Evolutionary conservation across 1,140 invertebrate genomes (phyloP).

Genomic region (Megalonaias nervosa): DNA sequence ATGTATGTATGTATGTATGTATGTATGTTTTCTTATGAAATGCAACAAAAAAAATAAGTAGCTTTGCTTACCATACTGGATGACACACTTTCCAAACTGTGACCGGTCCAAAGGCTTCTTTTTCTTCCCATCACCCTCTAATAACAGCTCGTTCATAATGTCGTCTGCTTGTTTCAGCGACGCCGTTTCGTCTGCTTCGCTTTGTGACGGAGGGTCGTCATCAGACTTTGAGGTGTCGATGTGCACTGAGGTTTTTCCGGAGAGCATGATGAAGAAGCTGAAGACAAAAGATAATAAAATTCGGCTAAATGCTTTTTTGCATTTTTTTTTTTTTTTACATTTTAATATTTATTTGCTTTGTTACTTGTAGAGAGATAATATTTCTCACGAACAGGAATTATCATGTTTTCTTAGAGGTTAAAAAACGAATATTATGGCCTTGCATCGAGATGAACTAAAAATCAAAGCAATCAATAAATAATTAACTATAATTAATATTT

Average conservation of each 20-base stretch:
- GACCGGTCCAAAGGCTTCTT: conserved; percentile 45
- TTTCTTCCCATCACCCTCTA: conserved; percentile 11
- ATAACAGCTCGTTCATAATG: not conserved
- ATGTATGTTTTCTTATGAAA: not conserved
- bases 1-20: not conserved
- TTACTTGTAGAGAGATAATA: too few relatives aligned
- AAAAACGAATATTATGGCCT: too few relatives aligned
- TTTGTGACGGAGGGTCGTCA: conserved; percentile 39
- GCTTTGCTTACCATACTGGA: conserved; percentile 47
- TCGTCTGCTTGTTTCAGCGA: conserved; percentile 5
- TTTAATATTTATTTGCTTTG: too few relatives aligned
- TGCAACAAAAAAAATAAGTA: not conserved
- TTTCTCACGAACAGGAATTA: too few relatives aligned
- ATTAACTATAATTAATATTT: too few relatives aligned
- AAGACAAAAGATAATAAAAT: not conserved
- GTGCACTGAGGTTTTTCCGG: conserved; percentile 58
- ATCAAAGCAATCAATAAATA: too few relatives aligned
- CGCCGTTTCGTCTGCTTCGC: conserved; percentile 1
- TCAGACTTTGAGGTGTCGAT: conserved; percentile 61
- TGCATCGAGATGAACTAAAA: too few relatives aligned
- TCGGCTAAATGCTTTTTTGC: too few relatives aligned
- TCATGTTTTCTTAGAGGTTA: too few relatives aligned
- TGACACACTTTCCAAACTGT: conserved; percentile 55
- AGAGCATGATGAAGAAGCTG: conserved; percentile 65
- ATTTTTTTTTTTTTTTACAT: too few relatives aligned